Evolutionary conservation across 1,140 invertebrate species (phyloP), one percentile per base, ranked within the genome.

Genomic region (Pomacea maculata): DNA sequence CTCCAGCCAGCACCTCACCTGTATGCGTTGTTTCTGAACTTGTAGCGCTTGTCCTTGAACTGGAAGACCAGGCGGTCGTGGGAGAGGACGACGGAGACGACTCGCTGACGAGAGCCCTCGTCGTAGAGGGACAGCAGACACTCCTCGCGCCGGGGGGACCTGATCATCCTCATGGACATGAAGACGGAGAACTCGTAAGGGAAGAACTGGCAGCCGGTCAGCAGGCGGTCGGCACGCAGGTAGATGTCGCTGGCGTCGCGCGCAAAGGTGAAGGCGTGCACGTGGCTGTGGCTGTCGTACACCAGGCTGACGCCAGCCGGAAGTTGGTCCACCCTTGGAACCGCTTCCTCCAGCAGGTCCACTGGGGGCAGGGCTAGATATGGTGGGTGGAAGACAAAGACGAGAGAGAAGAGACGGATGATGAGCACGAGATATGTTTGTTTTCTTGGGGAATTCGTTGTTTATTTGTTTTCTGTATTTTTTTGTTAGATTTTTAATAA

Each of bases 121-220:
- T 86, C 74, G 57, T 80, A 75, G 29, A 89, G 76, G 8, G 85
- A 82, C 34, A 90, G 81, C 34, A 89, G 45, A 71, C 88, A 90
- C 80, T 88, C 83, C 78, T 86, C 85, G 52, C 83, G 80, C 54
- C 74, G 63, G 21, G 81, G 83, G 1, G 65, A 57, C 19, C 68
- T 25, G 25, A 72, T 75, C 71, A 86, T 83, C 80, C 86, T 88
- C 7, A 87, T 80, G 25, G 88, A 86, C 71, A 90, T 83, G 77
- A 90, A 89, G 79, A 90, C 45, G 21, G 89, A 90, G 64, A 90
- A 90, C 84, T 90, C 89, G 79, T 87, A 87, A 0, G 89, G 89
- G 78, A 90, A 89, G 80, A 82, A 86, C 34, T 79, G 67, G 80
- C 89, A 90, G 29, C 82, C 68, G 19, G 79, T 75, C 52, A 90